These are phyloP conservation scores for Drosophila macrospina DNA, from an alignment of 2,888 invertebrate species.

Conservation along the genomic window DNA sequence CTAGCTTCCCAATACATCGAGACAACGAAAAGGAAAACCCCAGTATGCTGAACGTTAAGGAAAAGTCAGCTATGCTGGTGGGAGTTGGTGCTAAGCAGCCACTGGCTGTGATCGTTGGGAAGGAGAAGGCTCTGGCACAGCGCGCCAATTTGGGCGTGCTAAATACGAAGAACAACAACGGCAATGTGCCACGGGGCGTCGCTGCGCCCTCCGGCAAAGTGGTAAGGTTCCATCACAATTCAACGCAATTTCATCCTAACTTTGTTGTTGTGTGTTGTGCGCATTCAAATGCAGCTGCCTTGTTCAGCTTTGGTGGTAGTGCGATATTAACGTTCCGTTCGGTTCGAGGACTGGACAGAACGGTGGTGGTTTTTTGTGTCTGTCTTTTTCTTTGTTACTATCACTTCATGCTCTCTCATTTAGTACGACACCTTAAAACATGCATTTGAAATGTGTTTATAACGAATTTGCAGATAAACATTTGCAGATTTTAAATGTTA, in stretches of 20 bases:
- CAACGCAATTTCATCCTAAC: constrained; percentile 32
- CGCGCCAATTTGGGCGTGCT: constrained; percentile 75
- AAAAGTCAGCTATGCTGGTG: constrained; percentile 32
- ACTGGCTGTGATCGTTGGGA: constrained; percentile 65
- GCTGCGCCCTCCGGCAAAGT: constrained; percentile 62
- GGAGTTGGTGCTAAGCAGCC: constrained; percentile 62
- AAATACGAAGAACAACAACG: constrained; percentile 60
- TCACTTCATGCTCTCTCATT: background rate
- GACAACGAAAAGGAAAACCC: constrained; percentile 90
- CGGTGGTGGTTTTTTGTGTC: constrained; percentile 54
- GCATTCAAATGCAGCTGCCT: constrained; percentile 70
- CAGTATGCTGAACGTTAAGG: constrained; percentile 47
- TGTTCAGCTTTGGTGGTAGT: constrained; percentile 47
- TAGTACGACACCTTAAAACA: constrained; percentile 4
- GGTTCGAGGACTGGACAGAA: constrained; percentile 4
- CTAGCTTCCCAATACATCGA: constrained; percentile 91
- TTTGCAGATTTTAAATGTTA: constrained; percentile 12
- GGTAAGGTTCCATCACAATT: constrained; percentile 66
- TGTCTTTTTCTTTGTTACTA: constrained; percentile 4
- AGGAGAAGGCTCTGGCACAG: constrained; percentile 64
- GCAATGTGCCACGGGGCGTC: constrained; percentile 56
- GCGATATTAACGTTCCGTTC: constrained; percentile 16
- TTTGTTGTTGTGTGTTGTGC: constrained; percentile 40
- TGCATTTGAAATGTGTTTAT: constrained; percentile 4
- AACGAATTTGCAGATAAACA: constrained; percentile 17